These are phyloP conservation scores for Schizopygopsis malacanthus DNA, from an alignment of 2,797 vertebrate genomes.

Conservation along the genomic window DNA sequence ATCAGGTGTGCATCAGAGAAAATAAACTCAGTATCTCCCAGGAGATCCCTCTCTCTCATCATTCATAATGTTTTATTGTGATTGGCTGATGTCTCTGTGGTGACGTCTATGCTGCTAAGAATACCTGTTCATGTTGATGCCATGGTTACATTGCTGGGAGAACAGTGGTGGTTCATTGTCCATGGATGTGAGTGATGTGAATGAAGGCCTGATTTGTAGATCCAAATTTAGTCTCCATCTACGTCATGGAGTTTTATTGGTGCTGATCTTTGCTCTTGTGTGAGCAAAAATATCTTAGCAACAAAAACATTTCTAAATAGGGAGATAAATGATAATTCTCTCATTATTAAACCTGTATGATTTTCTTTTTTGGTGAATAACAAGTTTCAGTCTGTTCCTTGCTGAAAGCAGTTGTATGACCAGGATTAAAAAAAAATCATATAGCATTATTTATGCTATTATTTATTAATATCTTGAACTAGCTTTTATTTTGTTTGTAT, in stretches of 20 bases:
- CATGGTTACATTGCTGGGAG: conserved; percentile 74
- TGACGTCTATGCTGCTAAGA: conserved; percentile 68
- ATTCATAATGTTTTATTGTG: conserved; percentile 46
- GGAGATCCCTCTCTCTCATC: conserved; percentile 23
- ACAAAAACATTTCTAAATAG: neutral
- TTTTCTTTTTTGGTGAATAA: neutral
- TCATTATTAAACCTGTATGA: neutral
- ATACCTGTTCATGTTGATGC: conserved; percentile 70
- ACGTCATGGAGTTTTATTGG: conserved; percentile 32
- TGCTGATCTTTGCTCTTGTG: neutral
- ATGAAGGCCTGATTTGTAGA: conserved; percentile 28
- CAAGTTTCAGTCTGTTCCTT: neutral
- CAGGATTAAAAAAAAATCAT: neutral
- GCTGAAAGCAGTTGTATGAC: neutral
- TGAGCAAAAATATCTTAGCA: neutral
- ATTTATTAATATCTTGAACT: neutral
- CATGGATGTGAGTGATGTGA: conserved; percentile 32
- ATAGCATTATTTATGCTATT: neutral
- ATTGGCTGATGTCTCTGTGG: conserved; percentile 58
- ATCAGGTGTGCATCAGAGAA: conserved; percentile 18
- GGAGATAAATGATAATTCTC: neutral
- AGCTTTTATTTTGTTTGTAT: neutral
- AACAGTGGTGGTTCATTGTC: conserved; percentile 53
- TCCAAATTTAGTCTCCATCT: conserved; percentile 48
- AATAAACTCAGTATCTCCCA: neutral